A percentile compares a stretch with the other conserved stretches of the same genome.
Conservation (phyloP, 2,797 vertebrate species). For the Sternarchorhynchus goeldii region DNA sequence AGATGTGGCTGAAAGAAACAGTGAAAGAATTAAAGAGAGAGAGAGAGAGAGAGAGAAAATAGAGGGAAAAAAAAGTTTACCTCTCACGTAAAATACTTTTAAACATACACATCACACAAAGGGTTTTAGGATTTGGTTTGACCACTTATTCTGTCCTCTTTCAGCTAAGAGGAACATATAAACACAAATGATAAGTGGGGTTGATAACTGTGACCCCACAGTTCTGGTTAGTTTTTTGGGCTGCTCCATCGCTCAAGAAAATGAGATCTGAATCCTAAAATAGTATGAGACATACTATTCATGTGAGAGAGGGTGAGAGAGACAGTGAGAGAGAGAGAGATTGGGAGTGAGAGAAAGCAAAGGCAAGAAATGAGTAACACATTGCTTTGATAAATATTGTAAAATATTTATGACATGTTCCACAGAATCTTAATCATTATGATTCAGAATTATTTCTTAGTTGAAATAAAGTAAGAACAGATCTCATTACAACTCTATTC, state of each 20-base stretch:
- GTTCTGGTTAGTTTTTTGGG: constrained; percentile 5
- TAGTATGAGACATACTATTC: not conserved
- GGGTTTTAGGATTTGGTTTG: not conserved
- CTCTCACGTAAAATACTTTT: not conserved
- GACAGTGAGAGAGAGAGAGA: not conserved
- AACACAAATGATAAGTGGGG: not conserved
- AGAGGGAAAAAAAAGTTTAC: not conserved
- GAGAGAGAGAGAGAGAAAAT: not conserved
- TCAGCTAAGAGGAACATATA: constrained; percentile 2
- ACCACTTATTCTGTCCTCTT: not conserved
- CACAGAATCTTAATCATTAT: constrained; percentile 20
- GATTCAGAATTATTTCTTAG: constrained; percentile 6
- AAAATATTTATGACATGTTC: constrained; percentile 23
- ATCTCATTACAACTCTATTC: constrained; percentile 1
- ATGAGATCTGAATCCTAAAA: constrained; percentile 13
- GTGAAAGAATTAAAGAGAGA: not conserved
- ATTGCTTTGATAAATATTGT: constrained; percentile 29
- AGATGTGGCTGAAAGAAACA: not conserved
- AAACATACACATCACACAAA: not conserved
- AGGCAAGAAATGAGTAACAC: not conserved
- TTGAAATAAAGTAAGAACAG: constrained; percentile 19
- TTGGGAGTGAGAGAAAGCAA: not conserved
- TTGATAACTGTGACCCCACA: not conserved
- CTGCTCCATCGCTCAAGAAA: not conserved
- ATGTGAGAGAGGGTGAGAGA: not conserved